A percentile compares a stretch with the other conserved stretches of the same genome.
Evolutionary conservation across 2,113 vertebrate genomes (phyloP).

Genomic region (Herpailurus yagouaroundi): DNA sequence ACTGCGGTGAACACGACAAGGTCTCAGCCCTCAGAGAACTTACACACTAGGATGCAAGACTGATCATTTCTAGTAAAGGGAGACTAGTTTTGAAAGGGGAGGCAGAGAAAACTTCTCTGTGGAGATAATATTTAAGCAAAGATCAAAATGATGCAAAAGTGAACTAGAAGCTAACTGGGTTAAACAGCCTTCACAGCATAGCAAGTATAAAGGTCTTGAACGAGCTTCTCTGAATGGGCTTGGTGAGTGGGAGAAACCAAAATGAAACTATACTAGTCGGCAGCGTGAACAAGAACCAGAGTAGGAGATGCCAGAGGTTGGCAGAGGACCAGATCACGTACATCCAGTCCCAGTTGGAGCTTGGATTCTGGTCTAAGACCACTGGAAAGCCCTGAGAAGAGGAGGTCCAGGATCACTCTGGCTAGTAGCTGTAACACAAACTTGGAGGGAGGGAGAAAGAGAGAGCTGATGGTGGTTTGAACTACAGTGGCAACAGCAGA

Average conservation of each 20-base stretch:
- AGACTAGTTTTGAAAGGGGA: not conserved
- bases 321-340: rapidly evolving
- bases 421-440: not conserved
- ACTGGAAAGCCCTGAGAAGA: not conserved
- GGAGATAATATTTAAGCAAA: slow-evolving; percentile 13
- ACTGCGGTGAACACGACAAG: not conserved
- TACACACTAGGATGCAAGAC: not conserved
- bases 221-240: not conserved
- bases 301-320: not conserved
- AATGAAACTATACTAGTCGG: not conserved
- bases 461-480: not conserved
- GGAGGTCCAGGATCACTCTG: not conserved
- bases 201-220: not conserved
- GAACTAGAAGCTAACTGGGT: not conserved
- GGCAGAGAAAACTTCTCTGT: not conserved
- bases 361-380: not conserved
- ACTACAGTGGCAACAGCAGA: not conserved
- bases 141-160: not conserved
- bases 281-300: not conserved
- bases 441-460: not conserved
- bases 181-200: not conserved
- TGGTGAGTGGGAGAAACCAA: not conserved
- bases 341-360: not conserved
- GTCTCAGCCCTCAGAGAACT: not conserved
- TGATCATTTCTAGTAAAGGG: not conserved